Evolutionary conservation across 2,113 vertebrate genomes (phyloP).

Genomic region (Anarhynchus alexandrinus): DNA sequence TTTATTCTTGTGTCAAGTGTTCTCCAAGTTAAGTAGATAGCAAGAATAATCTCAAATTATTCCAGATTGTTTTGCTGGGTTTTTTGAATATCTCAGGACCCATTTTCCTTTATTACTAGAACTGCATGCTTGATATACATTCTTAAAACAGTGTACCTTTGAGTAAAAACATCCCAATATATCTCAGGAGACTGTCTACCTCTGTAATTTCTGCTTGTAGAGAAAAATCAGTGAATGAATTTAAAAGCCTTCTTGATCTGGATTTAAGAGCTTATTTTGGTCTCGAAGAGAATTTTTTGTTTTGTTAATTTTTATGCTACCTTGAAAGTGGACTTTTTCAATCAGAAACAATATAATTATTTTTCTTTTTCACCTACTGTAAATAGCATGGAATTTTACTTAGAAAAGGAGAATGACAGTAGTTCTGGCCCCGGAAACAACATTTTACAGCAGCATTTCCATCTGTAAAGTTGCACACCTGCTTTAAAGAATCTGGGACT

Average conservation of each 20-base stretch:
- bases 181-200: not conserved
- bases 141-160: not conserved
- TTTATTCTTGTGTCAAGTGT: not conserved
- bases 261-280: not conserved
- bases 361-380: not conserved
- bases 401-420: not conserved
- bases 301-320: not conserved
- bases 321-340: not conserved
- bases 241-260: not conserved
- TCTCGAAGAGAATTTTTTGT: not conserved
- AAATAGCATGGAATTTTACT: not conserved
- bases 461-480: not conserved
- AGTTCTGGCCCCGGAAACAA: not conserved
- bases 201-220: not conserved
- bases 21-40: not conserved
- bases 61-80: not conserved
- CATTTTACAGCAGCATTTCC: not conserved
- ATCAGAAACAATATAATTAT: not conserved
- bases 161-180: too few species aligned
- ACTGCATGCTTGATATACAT: not conserved
- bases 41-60: not conserved
- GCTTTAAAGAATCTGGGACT: too few species aligned
- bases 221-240: not conserved
- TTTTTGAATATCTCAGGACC: not conserved
- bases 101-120: not conserved